Evolutionary conservation across 1,140 invertebrate species (phyloP).

Genomic region (Lutraria rhynchaena): DNA sequence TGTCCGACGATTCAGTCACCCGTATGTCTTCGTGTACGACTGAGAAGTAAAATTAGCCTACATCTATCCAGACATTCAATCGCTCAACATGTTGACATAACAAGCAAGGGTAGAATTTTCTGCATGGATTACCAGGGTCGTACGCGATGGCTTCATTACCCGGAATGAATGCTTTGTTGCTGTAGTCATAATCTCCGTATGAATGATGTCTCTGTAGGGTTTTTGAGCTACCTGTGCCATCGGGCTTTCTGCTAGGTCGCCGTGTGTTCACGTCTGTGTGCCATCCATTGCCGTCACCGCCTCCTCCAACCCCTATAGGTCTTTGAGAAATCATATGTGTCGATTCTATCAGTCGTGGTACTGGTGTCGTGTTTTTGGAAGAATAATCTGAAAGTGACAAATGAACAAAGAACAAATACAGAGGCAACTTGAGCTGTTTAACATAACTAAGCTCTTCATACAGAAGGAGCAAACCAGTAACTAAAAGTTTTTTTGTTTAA

Average conservation of each 20-base stretch:
- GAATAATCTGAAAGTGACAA: constrained; percentile 25
- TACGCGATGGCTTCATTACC: constrained; percentile 35
- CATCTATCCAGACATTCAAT: too few species aligned
- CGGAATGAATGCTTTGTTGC: background rate
- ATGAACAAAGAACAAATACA: too few species aligned
- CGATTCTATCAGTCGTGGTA: constrained; percentile 15
- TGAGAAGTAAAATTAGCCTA: too few species aligned
- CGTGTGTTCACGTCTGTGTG: background rate
- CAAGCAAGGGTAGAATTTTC: background rate
- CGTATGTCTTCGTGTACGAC: too few species aligned
- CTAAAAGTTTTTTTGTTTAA: too few species aligned
- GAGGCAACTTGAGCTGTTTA: too few species aligned
- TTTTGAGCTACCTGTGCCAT: background rate
- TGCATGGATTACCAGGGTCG: background rate
- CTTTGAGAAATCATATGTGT: constrained; percentile 2
- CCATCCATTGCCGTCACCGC: too few species aligned
- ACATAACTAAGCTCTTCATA: too few species aligned
- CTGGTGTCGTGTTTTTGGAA: constrained; percentile 7
- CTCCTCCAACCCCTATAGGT: background rate
- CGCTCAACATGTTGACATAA: too few species aligned
- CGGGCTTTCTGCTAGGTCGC: background rate
- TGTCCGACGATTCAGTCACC: too few species aligned
- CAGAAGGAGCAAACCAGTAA: too few species aligned
- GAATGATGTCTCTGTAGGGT: background rate
- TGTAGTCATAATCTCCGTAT: background rate